Percentiles rank a stretch among this genome's conserved stretches.
Conservation (phyloP, 2,113 vertebrate genomes). For the Empidonax traillii region DNA sequence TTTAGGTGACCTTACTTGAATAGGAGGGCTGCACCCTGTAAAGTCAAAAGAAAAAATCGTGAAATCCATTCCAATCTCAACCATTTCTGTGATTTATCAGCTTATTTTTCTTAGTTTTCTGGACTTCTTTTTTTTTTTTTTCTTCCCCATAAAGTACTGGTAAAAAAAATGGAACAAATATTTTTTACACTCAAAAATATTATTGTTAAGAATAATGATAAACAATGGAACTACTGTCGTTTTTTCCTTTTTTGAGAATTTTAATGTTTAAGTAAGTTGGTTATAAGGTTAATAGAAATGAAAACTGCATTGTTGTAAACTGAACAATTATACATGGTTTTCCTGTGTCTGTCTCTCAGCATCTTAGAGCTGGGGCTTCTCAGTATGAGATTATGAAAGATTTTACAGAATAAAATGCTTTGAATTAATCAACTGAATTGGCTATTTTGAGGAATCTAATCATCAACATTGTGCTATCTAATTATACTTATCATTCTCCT, state of each 20-base stretch:
- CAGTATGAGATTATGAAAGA: not conserved
- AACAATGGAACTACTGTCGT: not conserved
- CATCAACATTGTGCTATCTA: not conserved
- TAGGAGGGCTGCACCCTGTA: fast-evolving
- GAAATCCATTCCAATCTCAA: not conserved
- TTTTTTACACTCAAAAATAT: not conserved
- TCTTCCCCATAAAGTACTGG: not conserved
- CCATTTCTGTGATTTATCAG: not conserved
- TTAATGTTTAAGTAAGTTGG: not conserved
- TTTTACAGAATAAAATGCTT: not conserved
- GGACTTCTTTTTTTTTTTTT: not conserved
- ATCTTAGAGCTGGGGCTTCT: not conserved
- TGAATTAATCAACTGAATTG: not conserved
- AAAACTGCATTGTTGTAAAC: not conserved
- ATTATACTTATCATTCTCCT: not conserved
- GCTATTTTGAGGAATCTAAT: not conserved
- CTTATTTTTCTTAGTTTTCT: not conserved
- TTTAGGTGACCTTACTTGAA: not conserved
- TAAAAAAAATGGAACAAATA: not conserved
- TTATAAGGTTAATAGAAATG: not conserved
- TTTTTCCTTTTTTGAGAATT: not conserved
- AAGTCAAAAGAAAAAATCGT: not conserved
- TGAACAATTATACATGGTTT: not conserved
- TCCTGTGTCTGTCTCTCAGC: not conserved
- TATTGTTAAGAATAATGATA: not conserved